A percentile compares a stretch with the other conserved stretches of the same genome.
phyloP scores from a whole-genome alignment of 2,797 vertebrate species.

The Chloroceryle amazona region DNA sequence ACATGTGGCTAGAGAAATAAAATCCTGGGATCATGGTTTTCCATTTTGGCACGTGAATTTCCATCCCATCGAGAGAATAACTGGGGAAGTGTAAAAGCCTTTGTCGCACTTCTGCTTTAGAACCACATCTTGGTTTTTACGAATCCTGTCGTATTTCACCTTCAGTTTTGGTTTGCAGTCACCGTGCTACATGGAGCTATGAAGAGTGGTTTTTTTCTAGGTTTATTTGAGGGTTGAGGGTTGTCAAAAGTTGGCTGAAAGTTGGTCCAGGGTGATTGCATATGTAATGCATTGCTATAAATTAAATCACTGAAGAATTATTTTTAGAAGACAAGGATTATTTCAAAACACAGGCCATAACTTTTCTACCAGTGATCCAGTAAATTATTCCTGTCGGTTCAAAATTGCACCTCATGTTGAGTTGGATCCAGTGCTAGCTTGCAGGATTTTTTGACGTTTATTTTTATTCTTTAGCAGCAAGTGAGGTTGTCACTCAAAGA shows the following conservation, averaged over 20 bases:
- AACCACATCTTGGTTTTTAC: not conserved
- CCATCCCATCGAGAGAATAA: not conserved
- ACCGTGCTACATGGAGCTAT: not conserved
- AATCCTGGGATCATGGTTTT: not conserved
- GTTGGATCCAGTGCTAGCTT: not conserved
- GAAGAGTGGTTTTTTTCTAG: not conserved
- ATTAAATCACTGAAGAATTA: not conserved
- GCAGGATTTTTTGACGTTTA: not conserved
- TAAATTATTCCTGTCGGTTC: not conserved
- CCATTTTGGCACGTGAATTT: not conserved
- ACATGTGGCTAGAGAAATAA: not conserved
- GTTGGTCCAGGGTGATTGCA: not conserved
- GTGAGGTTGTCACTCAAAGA: not conserved
- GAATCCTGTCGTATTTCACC: fast-evolving
- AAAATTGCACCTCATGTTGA: not conserved
- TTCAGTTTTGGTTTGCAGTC: not conserved
- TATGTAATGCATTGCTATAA: not conserved
- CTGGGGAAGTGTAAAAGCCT: not conserved
- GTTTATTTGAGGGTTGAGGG: not conserved
- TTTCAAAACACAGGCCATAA: constrained; percentile 25
- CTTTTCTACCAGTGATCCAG: not conserved
- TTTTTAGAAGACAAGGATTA: constrained; percentile 30
- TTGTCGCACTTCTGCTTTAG: not conserved
- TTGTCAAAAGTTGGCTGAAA: not conserved
- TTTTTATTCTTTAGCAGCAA: not conserved